phyloP scores from a whole-genome alignment of 2,113 vertebrate species.

The Platysternon megacephalum region DNA sequence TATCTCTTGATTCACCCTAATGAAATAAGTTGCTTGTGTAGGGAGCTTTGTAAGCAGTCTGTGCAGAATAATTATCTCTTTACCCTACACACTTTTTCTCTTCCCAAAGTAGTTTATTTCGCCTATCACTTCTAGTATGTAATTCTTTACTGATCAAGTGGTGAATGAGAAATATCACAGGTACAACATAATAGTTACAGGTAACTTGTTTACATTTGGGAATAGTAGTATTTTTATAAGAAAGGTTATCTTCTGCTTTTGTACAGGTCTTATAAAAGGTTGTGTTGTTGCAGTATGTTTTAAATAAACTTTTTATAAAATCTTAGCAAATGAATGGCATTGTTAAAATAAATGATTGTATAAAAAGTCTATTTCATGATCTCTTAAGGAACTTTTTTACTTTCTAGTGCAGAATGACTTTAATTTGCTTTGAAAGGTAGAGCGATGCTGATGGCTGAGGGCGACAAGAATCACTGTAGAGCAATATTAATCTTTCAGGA shows the following conservation, averaged over 20 bases:
- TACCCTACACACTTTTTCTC: not conserved
- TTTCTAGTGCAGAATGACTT: not conserved
- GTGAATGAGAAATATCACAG: not conserved
- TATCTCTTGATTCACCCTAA: not conserved
- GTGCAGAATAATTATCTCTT: not conserved
- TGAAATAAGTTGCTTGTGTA: not conserved
- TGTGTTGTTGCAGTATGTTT: not conserved
- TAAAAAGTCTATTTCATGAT: not conserved
- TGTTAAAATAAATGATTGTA: not conserved
- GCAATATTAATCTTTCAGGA: conserved; percentile 10
- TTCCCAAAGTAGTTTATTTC: not conserved
- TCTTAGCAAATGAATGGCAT: not conserved
- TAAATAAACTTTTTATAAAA: not conserved
- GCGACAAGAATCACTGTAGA: conserved; percentile 2
- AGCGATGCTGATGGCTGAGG: not conserved
- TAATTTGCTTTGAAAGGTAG: not conserved
- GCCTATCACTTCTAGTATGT: not conserved
- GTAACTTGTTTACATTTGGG: not conserved
- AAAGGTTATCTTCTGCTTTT: not conserved
- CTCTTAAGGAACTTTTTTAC: not conserved
- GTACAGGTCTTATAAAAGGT: not conserved
- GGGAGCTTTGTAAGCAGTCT: not conserved
- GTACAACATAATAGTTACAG: not conserved
- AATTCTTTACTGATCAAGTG: not conserved
- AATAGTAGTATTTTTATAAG: not conserved